Base-by-base conservation (phyloP, 2,888 invertebrate genomes). In the Drosophila pseudotalamancana region DNA sequence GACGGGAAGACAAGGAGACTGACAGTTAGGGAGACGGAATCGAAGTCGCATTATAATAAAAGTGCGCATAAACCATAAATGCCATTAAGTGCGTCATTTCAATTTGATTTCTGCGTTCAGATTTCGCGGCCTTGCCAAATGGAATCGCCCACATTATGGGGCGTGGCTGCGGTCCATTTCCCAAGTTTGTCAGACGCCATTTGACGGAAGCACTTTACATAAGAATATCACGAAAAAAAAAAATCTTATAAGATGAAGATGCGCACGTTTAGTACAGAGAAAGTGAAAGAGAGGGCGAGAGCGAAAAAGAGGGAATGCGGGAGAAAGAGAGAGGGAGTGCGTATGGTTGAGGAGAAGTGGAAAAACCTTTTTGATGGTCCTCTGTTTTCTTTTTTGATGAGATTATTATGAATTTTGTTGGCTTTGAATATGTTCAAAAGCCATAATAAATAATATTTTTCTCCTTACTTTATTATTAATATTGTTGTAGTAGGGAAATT, bases 71-170 rank as follows among this genome's bases (percentile, higher is more conserved):
- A 81, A 66, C 83, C 86, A 81, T 86, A 83, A 81, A 86, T 77
- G 74, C 80, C 83, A 81, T 81, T 83, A 85, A 81, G 68, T 81
- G 83, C 86, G 81, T 79, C 86, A 77, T 81, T 86, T 86, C 83
- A 85, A 86, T 83, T 86, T 83, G 81, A 84, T 84, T 80, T 74
- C 50, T 77, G 59, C 56, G 62, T 50, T 64, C 61, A 65, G 77
- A 85, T 82, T 85, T 81, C 50, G 42, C 64, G 54, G 73, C 62
- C 51, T 46, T 49, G 19, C 46, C 48, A 37, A 68, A 63, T 57
- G 68, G 56, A 48, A 29, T 49, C 65, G 68, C 73, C 71, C 73
- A 57, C 42, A 56, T 68, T 31, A 55, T 61, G 70, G 18, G 72
- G 23, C 48, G 14, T 35, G 64, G 31, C 37, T 14, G 29, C 16